Conservation (phyloP, 2,888 invertebrate species). For the Reticulitermes lucifugus region DNA sequence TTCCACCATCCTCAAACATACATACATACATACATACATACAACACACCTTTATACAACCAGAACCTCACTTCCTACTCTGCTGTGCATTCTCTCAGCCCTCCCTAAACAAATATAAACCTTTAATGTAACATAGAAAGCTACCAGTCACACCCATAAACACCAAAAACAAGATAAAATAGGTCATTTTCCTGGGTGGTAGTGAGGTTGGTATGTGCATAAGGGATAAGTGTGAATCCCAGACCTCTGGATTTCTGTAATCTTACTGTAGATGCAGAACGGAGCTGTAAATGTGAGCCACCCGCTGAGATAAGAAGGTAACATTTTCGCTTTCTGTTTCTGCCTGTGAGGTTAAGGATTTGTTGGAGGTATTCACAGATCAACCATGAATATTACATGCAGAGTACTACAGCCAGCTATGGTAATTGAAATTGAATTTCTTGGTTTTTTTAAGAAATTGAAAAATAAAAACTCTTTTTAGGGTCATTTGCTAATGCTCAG, state of each 20-base stretch:
- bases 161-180: conserved; percentile 27
- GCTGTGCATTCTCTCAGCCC: neutral
- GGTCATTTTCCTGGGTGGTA: neutral
- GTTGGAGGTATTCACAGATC: no score
- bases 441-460: no score
- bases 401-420: no score
- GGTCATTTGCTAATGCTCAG: no score
- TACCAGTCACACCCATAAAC: conserved; percentile 22
- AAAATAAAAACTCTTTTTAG: no score
- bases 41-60: conserved; percentile 20
- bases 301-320: no score
- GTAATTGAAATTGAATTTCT: no score
- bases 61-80: conserved; percentile 27
- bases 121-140: conserved; percentile 3
- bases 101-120: conserved; percentile 14
- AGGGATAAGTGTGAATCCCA: conserved; percentile 27
- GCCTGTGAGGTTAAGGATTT: no score
- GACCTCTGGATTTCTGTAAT: conserved; percentile 7
- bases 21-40: neutral
- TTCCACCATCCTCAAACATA: neutral
- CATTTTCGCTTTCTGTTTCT: no score
- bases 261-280: neutral
- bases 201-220: neutral
- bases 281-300: no score
- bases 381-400: no score